Evolutionary conservation across 2,797 vertebrate genomes (phyloP), one percentile per base, ranked within the genome.

Genomic region (Coregonus suidteri): DNA sequence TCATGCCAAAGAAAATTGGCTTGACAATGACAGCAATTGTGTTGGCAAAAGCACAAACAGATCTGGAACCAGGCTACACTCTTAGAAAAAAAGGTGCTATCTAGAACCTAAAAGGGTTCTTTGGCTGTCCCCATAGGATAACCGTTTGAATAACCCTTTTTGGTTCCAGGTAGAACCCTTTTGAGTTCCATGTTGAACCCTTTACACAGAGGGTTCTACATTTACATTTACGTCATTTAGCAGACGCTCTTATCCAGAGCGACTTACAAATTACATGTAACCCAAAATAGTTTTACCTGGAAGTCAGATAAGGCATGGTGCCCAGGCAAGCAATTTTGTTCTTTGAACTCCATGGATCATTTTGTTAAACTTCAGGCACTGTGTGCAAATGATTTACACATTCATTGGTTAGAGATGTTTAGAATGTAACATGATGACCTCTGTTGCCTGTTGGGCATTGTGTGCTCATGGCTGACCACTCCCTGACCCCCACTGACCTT

Each of bases 401-500:
- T n/a, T 6, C 1, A 59, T 59, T 59, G 54, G n/a, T 59, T 59
- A 20, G n/a, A n/a, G 18, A 59, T 20, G 11, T 47, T 13, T 3
- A 3, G 56, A n/a, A n/a, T 59, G 18, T 1, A 4, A 34, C 31
- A 68, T 13, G 66, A 6, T 37, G 15, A 68, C 66, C 66, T 68
- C 14, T 13, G 3, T 68, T 6, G 3, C 6, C 20, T 64, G 59
- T 64, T 11, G 59, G 20, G n/a, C 20, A 64, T 64, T 64, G 59
- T 9, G 25, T 64, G 59, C 9, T 25, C 0, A 64, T 64, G 25
- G 59, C 59, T 34, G 31, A 66, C 31, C 13, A 14, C 9, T 4
- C 25, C 62, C 64, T 15, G 6, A 15, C 20, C 59, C 37, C 34
- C 37, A 82, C 88, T 76, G 4, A 93, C 93, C 92, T 93, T 93